Base-by-base conservation (phyloP, 2,888 invertebrate species). In the Stenodera caucasica region DNA sequence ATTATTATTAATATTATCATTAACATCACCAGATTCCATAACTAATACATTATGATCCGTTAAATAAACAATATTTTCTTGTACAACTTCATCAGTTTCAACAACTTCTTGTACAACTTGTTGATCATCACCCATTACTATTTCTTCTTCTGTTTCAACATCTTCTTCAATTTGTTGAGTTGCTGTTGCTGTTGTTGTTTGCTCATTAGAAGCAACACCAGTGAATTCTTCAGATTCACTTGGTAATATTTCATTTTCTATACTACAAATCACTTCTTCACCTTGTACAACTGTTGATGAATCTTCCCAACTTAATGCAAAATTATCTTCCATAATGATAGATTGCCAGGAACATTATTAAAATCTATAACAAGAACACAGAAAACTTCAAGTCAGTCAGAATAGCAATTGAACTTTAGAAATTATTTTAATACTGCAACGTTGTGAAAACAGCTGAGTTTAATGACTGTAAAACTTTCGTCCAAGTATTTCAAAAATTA, bases 211-310 rank as follows among this genome's bases (percentile, higher is more conserved):
- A 9, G 18, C 45, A 23, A 81, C 74, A n/a, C 76, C 82, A 18
- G 80, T 79, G 52, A 82, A 78, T 65, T 77, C 77, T 55, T 74
- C 73, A 8, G 73, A 65, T 58, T 78, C 77, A 0, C 72, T 59
- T 9, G 77, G 75, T 23, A 80, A 72, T 63, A 80, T 80, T 29
- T 82, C 81, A 56, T 82, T 75, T 68, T 83, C 83, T 32, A 84
- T 79, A 49, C 82, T 83, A 68, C 84, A 84, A 72, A 84, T 84
- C 6, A 84, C 83, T 69, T 84, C 84, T 62, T 83, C 83, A 57
- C 81, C 80, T 64, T 78, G 77, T 55, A 78, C 79, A 33, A 80
- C 79, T 12, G 76, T 73, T n/a, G 74, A 68, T 26, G 75, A 72
- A 65, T 81, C 81, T 65, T 80, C 80, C 81, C 81, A 81, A 15